Conservation (phyloP, 2,888 invertebrate genomes). For the Euproctis similis region DNA sequence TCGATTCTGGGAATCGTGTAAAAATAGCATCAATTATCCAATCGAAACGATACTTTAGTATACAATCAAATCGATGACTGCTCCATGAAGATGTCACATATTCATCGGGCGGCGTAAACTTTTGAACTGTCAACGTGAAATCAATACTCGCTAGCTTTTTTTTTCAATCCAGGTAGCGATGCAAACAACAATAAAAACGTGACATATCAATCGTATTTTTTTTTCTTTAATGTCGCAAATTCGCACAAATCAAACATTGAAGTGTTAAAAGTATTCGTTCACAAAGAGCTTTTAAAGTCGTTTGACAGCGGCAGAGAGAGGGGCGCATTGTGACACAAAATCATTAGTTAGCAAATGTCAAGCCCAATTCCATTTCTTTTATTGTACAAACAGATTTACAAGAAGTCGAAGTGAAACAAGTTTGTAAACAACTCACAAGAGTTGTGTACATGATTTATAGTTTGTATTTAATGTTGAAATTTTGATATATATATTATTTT, state of each 20-base stretch:
- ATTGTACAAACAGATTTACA: constrained; percentile 55
- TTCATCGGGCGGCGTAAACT: constrained; percentile 38
- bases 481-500: too few relatives aligned
- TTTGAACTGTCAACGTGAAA: constrained; percentile 43
- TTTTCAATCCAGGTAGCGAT: constrained; percentile 67
- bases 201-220: constrained; percentile 65
- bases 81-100: constrained; percentile 49
- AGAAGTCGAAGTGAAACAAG: constrained; percentile 50
- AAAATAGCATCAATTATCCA: constrained; percentile 45
- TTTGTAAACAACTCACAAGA: constrained; percentile 47
- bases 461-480: too few relatives aligned
- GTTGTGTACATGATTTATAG: constrained; percentile 54
- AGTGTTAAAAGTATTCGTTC: constrained; percentile 66
- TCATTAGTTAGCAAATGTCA: constrained; percentile 70
- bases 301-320: constrained; percentile 52
- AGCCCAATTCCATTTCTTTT: constrained; percentile 41
- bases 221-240: constrained; percentile 58
- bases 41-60: constrained; percentile 41
- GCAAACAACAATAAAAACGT: constrained; percentile 71
- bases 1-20: constrained; percentile 25
- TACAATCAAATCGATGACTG: constrained; percentile 60
- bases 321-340: constrained; percentile 48
- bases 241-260: constrained; percentile 73
- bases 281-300: constrained; percentile 57
- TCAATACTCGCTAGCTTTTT: constrained; percentile 43